A percentile compares a stretch with the other conserved stretches of the same genome.
phyloP scores from a whole-genome alignment of 2,888 invertebrate genomes.

The Gnatocerus cornutus region DNA sequence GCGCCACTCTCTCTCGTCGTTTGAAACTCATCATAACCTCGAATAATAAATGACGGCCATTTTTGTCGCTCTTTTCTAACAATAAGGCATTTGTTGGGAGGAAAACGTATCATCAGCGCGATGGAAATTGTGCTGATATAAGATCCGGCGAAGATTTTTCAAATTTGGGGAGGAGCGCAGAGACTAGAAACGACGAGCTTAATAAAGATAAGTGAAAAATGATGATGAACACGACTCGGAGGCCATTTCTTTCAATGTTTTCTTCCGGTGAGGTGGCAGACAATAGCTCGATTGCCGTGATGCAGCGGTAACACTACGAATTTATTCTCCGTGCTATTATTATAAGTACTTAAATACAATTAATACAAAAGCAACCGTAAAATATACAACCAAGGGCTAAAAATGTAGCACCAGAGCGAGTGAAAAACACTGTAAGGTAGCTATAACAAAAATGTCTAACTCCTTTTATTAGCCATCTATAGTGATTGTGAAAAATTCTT shows the following conservation, averaged over 20 bases:
- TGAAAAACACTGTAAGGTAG: too few relatives aligned
- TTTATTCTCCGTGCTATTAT: too few relatives aligned
- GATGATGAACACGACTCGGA: constrained; percentile 12
- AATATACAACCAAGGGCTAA: too few relatives aligned
- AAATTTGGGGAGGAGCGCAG: constrained; percentile 12
- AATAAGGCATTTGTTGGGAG: constrained; percentile 37
- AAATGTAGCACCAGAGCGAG: too few relatives aligned
- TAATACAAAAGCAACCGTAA: too few relatives aligned
- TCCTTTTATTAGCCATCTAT: neutral
- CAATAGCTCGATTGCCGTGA: too few relatives aligned
- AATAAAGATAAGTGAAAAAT: constrained; percentile 16
- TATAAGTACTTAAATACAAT: too few relatives aligned
- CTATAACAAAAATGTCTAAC: neutral
- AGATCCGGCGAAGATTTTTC: constrained; percentile 25
- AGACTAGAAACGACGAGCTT: constrained; percentile 12
- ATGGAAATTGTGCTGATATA: constrained; percentile 31
- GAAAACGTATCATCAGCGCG: constrained; percentile 30
- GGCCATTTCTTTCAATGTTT: neutral
- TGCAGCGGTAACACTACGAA: too few relatives aligned
- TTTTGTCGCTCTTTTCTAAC: constrained; percentile 34
- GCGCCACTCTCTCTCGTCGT: constrained; percentile 17
- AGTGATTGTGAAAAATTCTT: constrained; percentile 34
- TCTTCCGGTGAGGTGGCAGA: too few relatives aligned
- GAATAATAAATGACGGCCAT: constrained; percentile 36
- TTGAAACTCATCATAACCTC: constrained; percentile 39